A percentile compares a stretch with the other conserved stretches of the same genome.
phyloP scores from a whole-genome alignment of 1,140 invertebrate genomes.

The Trissolcus basalis region DNA sequence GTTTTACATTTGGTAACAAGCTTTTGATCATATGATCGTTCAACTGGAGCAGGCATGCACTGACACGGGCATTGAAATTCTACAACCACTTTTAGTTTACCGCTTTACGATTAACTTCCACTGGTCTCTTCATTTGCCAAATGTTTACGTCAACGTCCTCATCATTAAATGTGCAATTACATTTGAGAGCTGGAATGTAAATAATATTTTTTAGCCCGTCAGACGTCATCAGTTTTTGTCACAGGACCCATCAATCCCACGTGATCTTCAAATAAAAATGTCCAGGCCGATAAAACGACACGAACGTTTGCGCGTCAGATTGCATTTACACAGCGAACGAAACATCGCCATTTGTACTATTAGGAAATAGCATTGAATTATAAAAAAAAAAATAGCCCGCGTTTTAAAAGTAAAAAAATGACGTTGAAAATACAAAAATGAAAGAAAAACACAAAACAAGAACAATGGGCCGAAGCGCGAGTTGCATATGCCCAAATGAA shows the following conservation, averaged over 20 bases:
- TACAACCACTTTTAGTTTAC: constrained; percentile 4
- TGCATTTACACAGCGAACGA: constrained; percentile 2
- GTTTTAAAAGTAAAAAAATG: constrained; percentile 18
- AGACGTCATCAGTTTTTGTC: too few species aligned
- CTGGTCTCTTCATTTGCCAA: background rate
- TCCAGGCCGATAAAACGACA: background rate
- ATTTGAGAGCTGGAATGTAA: too few species aligned
- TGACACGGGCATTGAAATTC: background rate
- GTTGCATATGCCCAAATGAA: constrained; percentile 34
- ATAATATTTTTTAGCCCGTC: too few species aligned
- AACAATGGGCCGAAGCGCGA: constrained; percentile 24
- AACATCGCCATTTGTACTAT: constrained; percentile 26
- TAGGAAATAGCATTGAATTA: constrained; percentile 5
- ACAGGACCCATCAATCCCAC: too few species aligned
- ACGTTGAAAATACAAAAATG: constrained; percentile 13
- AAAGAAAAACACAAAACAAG: constrained; percentile 38
- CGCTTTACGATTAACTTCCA: constrained; percentile 26
- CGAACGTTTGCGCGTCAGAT: constrained; percentile 36
- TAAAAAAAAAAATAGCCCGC: too few species aligned
- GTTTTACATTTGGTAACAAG: constrained; percentile 20
- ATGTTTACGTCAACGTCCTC: background rate
- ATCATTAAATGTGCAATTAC: too few species aligned
- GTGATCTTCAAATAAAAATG: too few species aligned
- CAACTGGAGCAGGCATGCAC: constrained; percentile 6
- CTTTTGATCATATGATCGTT: constrained; percentile 26